Conservation (phyloP, 2,797 vertebrate genomes). For the Liparis tanakae region DNA sequence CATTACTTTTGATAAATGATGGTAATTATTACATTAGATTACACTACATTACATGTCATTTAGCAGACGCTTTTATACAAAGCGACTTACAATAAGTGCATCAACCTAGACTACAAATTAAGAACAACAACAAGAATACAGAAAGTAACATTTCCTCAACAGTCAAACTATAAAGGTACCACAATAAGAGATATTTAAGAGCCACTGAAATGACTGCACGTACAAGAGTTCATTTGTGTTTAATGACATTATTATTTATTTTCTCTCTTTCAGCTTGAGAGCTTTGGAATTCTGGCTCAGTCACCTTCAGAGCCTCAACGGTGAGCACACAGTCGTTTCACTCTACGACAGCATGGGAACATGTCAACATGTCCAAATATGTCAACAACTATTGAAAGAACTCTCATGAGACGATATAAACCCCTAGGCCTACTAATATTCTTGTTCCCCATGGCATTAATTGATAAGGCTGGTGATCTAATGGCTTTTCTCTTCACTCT, state of each 20-base stretch:
- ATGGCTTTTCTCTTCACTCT: not conserved
- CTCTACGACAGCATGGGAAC: not conserved
- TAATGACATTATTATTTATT: not conserved
- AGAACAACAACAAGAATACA: too few relatives aligned
- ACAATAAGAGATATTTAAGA: too few relatives aligned
- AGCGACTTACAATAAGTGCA: too few relatives aligned
- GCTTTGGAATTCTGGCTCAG: slow-evolving; percentile 96
- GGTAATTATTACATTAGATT: too few relatives aligned
- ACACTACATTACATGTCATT: too few relatives aligned
- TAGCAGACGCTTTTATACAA: too few relatives aligned
- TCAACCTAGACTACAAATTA: too few relatives aligned
- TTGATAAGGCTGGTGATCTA: not conserved
- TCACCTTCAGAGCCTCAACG: slow-evolving; percentile 91
- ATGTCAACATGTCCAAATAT: not conserved
- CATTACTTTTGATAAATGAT: not conserved
- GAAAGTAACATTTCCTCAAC: too few relatives aligned
- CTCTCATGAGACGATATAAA: not conserved
- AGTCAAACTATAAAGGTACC: too few relatives aligned
- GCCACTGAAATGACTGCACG: not conserved
- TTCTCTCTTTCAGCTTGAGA: slow-evolving; percentile 83
- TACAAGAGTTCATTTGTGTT: not conserved
- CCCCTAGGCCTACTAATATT: not conserved
- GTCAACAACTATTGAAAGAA: slow-evolving; percentile 4
- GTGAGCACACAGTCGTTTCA: slow-evolving; percentile 70
- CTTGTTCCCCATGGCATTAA: not conserved